Conservation (phyloP, 2,113 vertebrate genomes). For the Pelmatolapia mariae region DNA sequence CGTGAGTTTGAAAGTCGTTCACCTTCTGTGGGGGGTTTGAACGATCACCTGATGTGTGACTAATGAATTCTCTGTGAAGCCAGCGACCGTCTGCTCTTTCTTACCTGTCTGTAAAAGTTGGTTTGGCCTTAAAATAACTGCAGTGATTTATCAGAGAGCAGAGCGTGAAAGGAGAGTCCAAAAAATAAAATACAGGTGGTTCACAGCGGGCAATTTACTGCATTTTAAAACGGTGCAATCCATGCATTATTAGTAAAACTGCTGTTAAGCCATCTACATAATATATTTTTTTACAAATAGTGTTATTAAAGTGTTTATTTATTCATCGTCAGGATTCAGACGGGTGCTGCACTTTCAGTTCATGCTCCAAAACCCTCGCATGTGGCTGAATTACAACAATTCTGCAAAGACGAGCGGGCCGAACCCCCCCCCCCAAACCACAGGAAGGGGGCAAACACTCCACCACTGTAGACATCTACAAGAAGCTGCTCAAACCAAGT, state of each 20-base stretch:
- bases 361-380: background rate
- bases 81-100: background rate
- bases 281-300: background rate
- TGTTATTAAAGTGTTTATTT: background rate
- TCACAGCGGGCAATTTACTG: background rate
- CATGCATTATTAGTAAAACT: background rate
- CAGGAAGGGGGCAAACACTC: background rate
- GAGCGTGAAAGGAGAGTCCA: background rate
- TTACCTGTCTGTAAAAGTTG: background rate
- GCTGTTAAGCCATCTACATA: background rate
- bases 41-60: background rate
- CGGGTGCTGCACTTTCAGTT: background rate
- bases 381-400: background rate
- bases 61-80: background rate
- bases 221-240: background rate
- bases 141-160: background rate
- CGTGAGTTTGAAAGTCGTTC: background rate
- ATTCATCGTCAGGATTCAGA: background rate
- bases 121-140: background rate
- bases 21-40: background rate
- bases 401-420: rapidly evolving
- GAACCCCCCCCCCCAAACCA: rapidly evolving
- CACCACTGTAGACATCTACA: background rate
- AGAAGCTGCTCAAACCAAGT: background rate
- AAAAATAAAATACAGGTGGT: background rate